Evolutionary conservation across 2,113 vertebrate genomes (phyloP).

Genomic region (Dromaius novaehollandiae): DNA sequence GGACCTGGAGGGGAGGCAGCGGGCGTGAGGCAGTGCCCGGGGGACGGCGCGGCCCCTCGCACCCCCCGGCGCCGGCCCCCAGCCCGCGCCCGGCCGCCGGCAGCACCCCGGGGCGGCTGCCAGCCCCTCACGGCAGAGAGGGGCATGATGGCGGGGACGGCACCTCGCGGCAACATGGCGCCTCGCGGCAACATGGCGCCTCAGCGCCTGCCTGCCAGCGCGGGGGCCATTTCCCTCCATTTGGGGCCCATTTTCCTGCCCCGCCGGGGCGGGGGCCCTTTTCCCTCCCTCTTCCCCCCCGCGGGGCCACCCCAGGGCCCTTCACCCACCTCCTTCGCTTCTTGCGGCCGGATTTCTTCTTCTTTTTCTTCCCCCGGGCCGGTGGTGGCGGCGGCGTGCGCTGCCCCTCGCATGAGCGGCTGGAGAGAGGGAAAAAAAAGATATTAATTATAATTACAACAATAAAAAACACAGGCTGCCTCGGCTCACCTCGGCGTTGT

Average conservation of each 20-base stretch:
- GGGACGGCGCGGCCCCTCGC: not conserved
- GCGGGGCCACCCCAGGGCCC: rapidly evolving
- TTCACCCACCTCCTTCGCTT: conserved; percentile 87
- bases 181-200: no score
- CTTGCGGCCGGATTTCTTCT: conserved; percentile 89
- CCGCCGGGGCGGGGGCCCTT: no score
- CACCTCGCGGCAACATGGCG: no score
- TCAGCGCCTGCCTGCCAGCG: no score
- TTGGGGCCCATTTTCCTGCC: no score
- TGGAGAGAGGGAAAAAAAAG: not conserved
- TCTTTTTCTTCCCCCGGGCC: conserved; percentile 89
- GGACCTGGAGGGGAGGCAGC: conserved; percentile 77
- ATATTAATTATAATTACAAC: no score
- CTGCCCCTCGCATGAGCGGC: conserved; percentile 76
- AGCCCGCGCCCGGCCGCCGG: rapidly evolving
- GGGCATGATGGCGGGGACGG: rapidly evolving
- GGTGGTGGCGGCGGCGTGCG: conserved; percentile 53
- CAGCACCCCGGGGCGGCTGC: not conserved
- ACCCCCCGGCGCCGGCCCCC: not conserved
- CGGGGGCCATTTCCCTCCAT: no score
- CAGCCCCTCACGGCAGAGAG: rapidly evolving
- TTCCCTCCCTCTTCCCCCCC: not conserved
- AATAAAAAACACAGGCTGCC: not conserved
- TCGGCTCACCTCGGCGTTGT: rapidly evolving
- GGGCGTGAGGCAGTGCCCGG: not conserved